Conservation (phyloP, 2,888 invertebrate species). For the Iselma pallidipennis region DNA sequence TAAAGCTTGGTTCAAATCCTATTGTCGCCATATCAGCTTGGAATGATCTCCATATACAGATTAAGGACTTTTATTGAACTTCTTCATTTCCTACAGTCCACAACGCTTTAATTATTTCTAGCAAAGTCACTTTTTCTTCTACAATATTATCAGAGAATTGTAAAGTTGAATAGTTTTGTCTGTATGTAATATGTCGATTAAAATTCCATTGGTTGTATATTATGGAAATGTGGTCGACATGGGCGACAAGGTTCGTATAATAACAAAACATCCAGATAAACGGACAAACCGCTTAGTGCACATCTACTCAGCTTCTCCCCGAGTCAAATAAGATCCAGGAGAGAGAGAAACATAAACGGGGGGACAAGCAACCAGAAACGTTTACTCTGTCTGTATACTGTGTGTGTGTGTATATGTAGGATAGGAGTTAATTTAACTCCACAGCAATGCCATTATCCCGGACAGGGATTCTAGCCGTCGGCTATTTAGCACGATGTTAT, state of each 20-base stretch:
- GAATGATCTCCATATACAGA: not conserved
- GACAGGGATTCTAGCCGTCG: constrained; percentile 52
- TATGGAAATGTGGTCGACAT: not conserved
- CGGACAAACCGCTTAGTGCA: constrained; percentile 22
- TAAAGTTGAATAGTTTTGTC: too few relatives aligned
- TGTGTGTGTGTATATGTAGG: constrained; percentile 3
- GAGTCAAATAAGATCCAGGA: constrained; percentile 15
- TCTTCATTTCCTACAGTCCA: not conserved
- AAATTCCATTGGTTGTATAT: not conserved
- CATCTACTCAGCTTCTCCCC: not conserved
- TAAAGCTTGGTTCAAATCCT: not conserved
- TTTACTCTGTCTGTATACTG: not conserved
- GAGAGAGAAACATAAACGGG: not conserved
- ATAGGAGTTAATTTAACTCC: constrained; percentile 54
- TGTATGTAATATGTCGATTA: too few relatives aligned
- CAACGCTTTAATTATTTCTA: too few relatives aligned
- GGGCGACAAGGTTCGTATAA: not conserved
- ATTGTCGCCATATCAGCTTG: not conserved
- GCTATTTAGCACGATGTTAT: constrained; percentile 57
- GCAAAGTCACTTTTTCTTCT: too few relatives aligned
- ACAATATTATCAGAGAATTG: too few relatives aligned
- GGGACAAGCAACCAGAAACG: not conserved
- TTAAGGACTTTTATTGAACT: not conserved
- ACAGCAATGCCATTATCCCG: constrained; percentile 53
- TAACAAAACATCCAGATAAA: constrained; percentile 10